These are phyloP conservation scores for Sclerodermus sp. DNA, from an alignment of 2,888 invertebrate genomes.

Conservation along the genomic window DNA sequence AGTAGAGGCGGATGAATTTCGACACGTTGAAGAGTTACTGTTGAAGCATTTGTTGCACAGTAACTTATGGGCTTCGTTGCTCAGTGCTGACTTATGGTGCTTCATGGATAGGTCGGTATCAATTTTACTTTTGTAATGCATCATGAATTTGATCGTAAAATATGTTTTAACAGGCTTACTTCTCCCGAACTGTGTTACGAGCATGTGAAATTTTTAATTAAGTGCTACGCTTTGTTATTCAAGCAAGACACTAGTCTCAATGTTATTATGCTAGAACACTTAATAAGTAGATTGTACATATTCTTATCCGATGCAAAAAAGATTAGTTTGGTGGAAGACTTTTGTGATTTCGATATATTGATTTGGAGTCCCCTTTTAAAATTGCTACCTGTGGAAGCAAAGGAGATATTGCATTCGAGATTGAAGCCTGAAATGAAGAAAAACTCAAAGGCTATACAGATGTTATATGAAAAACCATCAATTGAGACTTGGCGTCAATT, in stretches of 20 bases:
- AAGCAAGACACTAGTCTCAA: constrained; percentile 34
- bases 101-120: constrained; percentile 40
- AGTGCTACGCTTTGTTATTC: constrained; percentile 31
- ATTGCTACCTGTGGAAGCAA: constrained; percentile 23
- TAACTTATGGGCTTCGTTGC: constrained; percentile 40
- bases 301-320: constrained; percentile 36
- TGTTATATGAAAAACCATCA: constrained; percentile 21
- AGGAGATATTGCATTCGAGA: constrained; percentile 19
- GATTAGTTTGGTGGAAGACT: constrained; percentile 24
- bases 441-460: too few relatives aligned
- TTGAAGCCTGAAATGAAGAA: not conserved
- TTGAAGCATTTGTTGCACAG: constrained; percentile 44
- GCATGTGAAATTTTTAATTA: constrained; percentile 41
- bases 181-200: constrained; percentile 37
- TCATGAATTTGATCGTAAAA: not conserved
- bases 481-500: constrained; percentile 37
- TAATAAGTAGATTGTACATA: constrained; percentile 41
- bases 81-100: constrained; percentile 47
- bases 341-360: constrained; percentile 18
- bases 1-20: constrained; percentile 33
- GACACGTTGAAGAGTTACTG: constrained; percentile 33
- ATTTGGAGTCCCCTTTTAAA: constrained; percentile 15
- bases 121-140: not conserved
- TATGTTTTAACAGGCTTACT: constrained; percentile 31
- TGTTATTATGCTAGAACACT: constrained; percentile 33